Base-by-base conservation (phyloP, 2,888 invertebrate species). In the Cataglyphis cursor region DNA sequence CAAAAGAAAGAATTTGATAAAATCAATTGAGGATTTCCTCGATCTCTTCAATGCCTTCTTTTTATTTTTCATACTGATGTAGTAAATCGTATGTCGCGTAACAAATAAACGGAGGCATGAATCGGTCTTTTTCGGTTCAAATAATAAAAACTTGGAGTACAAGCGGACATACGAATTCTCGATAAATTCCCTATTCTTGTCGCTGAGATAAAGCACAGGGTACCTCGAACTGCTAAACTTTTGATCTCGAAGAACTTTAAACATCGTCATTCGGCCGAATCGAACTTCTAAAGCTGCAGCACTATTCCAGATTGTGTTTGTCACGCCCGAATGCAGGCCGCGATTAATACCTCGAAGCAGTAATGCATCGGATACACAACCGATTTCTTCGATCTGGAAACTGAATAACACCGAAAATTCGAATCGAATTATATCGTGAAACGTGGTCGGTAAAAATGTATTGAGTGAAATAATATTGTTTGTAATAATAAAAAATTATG, bases 141-240 rank as follows among this genome's bases (percentile, higher is more conserved):
- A 15, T 48, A 35, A 41, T 44, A 74, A 74, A 64, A 65, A 35
- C 59, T 24, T 24, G 18, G 18, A 65, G 24, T 3, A 15, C 54
- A 68, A 70, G 28, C 31, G 65, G 18, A 28, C 73, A 31, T 62
- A 59, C 81, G 54, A 70, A 51, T 65, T 28, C 28, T 38, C 54
- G 64, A 28, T 44, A 85, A 87, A 82, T 81, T 31, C n/a, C 6
- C 8, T 18, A 65, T 86, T 75, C 74, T 21, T 35, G 38, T 44
- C 41, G 35, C 35, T 24, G 74, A 65, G 78, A 87, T 85, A 76
- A 85, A 85, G 66, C 72, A 48, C 54, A n/a, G 38, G 59, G 41
- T 62, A 35, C 57, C 62, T 35, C 82, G 70, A 78, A 81, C 80
- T 83, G 81, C 59, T 78, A 64, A 88, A 89, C 90, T 90, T 86